Evolutionary conservation across 2,797 vertebrate species (phyloP).

Genomic region (Macropus fuliginosus): DNA sequence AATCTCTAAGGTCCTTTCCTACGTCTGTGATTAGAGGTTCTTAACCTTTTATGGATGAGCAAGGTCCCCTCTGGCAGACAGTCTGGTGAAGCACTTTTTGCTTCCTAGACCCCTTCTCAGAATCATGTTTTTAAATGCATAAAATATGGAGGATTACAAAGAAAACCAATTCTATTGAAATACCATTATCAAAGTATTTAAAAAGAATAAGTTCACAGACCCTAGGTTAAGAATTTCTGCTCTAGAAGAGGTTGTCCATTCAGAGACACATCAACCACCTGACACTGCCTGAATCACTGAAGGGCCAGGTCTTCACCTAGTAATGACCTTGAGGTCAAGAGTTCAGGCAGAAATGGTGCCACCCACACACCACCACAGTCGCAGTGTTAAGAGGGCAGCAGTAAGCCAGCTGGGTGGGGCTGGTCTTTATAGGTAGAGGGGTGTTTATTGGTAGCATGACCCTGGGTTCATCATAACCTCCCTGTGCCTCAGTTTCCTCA

Average conservation of each 20-base stretch:
- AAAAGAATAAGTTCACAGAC: neutral
- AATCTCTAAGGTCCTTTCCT: neutral
- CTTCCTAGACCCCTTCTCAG: neutral
- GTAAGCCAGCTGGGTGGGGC: neutral
- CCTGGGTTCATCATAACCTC: neutral
- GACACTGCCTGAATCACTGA: neutral
- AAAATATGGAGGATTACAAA: neutral
- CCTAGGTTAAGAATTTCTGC: neutral
- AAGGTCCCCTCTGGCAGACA: neutral
- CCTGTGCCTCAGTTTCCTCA: conserved; percentile 3
- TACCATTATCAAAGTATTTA: neutral
- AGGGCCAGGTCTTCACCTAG: neutral
- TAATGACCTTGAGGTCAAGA: neutral
- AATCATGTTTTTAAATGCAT: neutral
- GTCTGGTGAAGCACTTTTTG: neutral
- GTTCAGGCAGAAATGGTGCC: neutral
- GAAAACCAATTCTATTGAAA: neutral
- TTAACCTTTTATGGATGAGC: neutral
- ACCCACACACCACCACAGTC: neutral
- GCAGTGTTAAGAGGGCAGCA: neutral
- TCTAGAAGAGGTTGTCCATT: neutral
- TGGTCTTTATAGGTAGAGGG: neutral
- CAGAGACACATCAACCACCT: neutral
- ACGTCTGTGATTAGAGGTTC: neutral
- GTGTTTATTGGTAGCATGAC: neutral